Evolutionary conservation across 1,140 invertebrate genomes (phyloP).

Genomic region (Amphibalanus amphitrite): DNA sequence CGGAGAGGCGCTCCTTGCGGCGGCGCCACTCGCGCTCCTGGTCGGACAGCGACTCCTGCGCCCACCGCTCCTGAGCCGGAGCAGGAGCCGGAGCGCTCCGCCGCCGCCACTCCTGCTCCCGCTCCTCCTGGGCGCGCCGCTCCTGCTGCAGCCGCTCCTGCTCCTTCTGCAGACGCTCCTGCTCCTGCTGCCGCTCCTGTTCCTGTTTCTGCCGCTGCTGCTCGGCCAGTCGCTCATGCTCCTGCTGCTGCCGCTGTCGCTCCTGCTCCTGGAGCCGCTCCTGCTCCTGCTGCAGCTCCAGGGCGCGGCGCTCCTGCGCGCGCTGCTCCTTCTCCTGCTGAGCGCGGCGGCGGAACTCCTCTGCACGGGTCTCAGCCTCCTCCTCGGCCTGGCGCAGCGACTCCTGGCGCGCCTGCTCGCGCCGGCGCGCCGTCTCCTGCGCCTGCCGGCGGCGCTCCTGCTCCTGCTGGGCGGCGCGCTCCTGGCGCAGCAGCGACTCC

Average conservation of each 20-base stretch:
- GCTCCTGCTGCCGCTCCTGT: not conserved
- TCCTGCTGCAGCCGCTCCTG: not conserved
- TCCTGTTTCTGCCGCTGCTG: not conserved
- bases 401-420: not conserved
- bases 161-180: not conserved
- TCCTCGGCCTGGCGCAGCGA: not conserved
- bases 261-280: not conserved
- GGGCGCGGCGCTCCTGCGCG: not conserved
- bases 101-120: not conserved
- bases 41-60: not conserved
- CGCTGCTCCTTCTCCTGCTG: not conserved
- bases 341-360: not conserved
- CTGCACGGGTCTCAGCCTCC: not conserved
- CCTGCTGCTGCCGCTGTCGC: not conserved
- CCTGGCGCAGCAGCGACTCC: conserved; percentile 54
- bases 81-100: not conserved
- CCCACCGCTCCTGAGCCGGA: not conserved
- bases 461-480: conserved; percentile 29
- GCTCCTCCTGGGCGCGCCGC: not conserved
- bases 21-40: not conserved
- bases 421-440: too few relatives aligned
- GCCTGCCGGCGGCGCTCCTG: not conserved
- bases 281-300: not conserved
- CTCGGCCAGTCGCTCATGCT: not conserved
- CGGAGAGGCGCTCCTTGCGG: not conserved